Evolutionary conservation across 2,888 invertebrate genomes (phyloP).

Genomic region (Cistogaster globosa): DNA sequence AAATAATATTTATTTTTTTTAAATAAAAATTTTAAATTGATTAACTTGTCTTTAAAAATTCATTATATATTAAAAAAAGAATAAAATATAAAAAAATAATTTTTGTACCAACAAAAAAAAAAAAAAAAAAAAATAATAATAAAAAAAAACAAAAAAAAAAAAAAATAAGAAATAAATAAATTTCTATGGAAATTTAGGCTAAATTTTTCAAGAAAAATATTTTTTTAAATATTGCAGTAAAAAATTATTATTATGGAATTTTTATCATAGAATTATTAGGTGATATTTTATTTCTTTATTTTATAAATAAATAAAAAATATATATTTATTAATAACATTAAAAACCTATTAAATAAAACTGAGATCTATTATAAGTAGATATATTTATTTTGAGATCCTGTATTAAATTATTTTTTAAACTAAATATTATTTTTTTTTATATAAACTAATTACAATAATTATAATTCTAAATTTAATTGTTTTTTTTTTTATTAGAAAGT

Average conservation of each 20-base stretch:
- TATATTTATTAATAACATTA: neutral
- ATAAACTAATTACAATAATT: constrained; percentile 56
- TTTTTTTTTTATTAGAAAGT: constrained; percentile 43
- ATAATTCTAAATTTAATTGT: constrained; percentile 51
- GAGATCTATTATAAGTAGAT: constrained; percentile 35
- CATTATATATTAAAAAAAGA: neutral
- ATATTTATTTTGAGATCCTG: constrained; percentile 43
- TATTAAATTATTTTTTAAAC: constrained; percentile 33
- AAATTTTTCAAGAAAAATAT: too few species aligned
- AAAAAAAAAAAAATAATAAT: neutral
- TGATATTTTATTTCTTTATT: too few species aligned
- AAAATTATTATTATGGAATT: too few species aligned
- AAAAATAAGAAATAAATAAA: too few species aligned
- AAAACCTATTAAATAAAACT: constrained; percentile 25
- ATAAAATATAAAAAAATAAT: neutral
- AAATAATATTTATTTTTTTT: constrained; percentile 24
- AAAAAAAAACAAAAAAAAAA: neutral
- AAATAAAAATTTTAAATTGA: neutral
- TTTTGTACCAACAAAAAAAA: too few species aligned
- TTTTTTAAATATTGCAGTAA: too few species aligned
- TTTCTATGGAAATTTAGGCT: too few species aligned
- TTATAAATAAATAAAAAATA: too few species aligned
- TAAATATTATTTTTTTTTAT: constrained; percentile 32
- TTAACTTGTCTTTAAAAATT: constrained; percentile 7
- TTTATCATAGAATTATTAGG: too few species aligned